Conservation (phyloP, 2,113 vertebrate genomes). For the Corythaixoides concolor region DNA sequence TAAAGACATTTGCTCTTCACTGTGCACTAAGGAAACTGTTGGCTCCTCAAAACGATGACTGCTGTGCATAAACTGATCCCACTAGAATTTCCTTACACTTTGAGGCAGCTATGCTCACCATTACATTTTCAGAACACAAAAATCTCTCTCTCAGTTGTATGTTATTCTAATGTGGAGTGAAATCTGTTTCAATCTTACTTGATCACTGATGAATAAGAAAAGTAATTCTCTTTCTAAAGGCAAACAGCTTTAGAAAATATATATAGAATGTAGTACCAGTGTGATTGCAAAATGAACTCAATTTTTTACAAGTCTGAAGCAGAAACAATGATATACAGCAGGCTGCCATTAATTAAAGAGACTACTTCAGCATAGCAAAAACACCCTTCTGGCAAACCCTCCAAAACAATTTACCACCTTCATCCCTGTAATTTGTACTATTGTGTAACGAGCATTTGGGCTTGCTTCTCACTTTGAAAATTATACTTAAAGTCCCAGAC, state of each 20-base stretch:
- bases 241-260: not conserved
- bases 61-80: not conserved
- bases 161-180: not conserved
- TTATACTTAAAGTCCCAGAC: not conserved
- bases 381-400: slow-evolving; percentile 2
- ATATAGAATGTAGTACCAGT: slow-evolving; percentile 14
- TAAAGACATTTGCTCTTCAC: not conserved
- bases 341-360: slow-evolving; percentile 30
- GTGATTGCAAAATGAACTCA: slow-evolving; percentile 8
- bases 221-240: not conserved
- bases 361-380: not conserved
- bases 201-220: not conserved
- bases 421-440: not conserved
- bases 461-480: not conserved
- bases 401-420: not conserved
- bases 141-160: not conserved
- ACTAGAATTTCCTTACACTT: not conserved
- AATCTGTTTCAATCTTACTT: not conserved
- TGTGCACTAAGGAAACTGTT: not conserved
- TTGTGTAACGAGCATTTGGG: not conserved
- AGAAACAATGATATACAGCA: slow-evolving; percentile 30
- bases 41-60: not conserved
- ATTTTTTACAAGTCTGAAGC: not conserved
- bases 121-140: not conserved
- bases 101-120: not conserved